A percentile compares a stretch with the other conserved stretches of the same genome.
Conservation (phyloP, 2,113 vertebrate genomes). For the Probosciger aterrimus region DNA sequence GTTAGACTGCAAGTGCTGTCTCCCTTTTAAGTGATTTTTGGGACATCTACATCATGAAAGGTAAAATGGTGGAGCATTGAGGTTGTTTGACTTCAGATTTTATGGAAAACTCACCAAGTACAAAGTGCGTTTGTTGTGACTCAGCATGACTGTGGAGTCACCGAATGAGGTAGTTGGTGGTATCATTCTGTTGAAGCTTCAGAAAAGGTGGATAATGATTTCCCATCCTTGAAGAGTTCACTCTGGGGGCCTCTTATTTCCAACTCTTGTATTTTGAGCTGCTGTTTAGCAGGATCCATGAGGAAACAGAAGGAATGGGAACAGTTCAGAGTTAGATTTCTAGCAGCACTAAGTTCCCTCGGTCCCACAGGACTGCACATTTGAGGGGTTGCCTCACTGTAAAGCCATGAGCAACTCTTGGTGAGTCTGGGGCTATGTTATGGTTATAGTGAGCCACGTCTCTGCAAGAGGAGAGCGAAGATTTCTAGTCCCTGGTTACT, state of each 20-base stretch:
- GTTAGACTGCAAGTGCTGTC: neutral
- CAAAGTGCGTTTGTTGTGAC: fast-evolving
- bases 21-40: neutral
- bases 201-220: neutral
- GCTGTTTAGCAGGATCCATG: neutral
- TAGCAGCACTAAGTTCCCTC: neutral
- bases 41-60: neutral
- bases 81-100: neutral
- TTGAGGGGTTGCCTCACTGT: neutral
- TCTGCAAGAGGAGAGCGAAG: neutral
- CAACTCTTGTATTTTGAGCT: neutral
- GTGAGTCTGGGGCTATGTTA: neutral
- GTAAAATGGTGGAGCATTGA: neutral
- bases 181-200: neutral
- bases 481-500: neutral
- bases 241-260: neutral
- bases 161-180: neutral
- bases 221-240: neutral
- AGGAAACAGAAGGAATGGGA: neutral
- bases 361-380: neutral
- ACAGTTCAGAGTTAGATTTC: neutral
- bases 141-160: fast-evolving
- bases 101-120: neutral
- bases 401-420: fast-evolving
- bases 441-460: neutral